phyloP scores from a whole-genome alignment of 2,888 invertebrate species.

The Hemithea aestivaria region DNA sequence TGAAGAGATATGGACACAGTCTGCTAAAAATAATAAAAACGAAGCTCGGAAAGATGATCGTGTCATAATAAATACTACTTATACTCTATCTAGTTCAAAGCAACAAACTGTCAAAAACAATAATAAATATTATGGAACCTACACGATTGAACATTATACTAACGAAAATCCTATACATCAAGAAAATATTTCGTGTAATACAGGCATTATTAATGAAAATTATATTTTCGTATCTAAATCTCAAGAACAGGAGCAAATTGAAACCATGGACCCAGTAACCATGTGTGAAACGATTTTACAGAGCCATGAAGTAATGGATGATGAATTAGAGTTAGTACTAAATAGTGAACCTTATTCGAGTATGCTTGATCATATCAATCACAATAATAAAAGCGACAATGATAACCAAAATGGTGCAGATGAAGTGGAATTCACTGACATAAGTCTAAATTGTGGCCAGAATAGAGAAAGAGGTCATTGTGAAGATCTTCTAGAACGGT shows the following conservation, averaged over 20 bases:
- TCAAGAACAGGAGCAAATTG: slow-evolving; percentile 8
- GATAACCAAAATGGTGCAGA: not conserved
- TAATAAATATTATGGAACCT: slow-evolving; percentile 8
- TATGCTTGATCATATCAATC: too few species aligned
- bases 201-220: slow-evolving; percentile 1
- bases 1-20: slow-evolving; percentile 7
- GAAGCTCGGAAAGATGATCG: not conserved
- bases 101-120: not conserved
- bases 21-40: slow-evolving; percentile 3
- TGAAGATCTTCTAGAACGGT: slow-evolving; percentile 33
- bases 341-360: too few species aligned
- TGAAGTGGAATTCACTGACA: not conserved
- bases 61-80: slow-evolving; percentile 13
- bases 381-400: too few species aligned
- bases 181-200: not conserved
- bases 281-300: slow-evolving; percentile 18
- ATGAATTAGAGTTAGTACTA: slow-evolving; percentile 14
- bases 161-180: slow-evolving; percentile 1
- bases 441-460: too few species aligned
- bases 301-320: slow-evolving; percentile 5
- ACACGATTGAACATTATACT: slow-evolving; percentile 12
- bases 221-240: slow-evolving; percentile 17
- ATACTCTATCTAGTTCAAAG: slow-evolving; percentile 3
- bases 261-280: slow-evolving; percentile 14
- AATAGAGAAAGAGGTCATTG: slow-evolving; percentile 9